Evolutionary conservation across 2,113 vertebrate species (phyloP), one percentile per base, ranked within the genome.

Genomic region (Microtus ochrogaster): DNA sequence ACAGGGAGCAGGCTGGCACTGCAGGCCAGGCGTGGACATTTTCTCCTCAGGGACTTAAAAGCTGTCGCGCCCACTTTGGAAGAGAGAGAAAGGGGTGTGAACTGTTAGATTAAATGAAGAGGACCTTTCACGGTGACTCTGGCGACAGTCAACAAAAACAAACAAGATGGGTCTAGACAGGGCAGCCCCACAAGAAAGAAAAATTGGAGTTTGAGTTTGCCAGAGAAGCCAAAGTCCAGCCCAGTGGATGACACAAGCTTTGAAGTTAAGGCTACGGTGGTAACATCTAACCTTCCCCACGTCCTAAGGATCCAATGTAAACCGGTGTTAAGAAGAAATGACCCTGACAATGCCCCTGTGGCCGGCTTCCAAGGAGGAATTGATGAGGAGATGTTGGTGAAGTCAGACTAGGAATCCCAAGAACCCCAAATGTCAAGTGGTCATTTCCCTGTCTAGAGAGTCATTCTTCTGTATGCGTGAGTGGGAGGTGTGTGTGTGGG

Each of bases 271-370:
- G 11, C 21, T 44, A 5, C 13, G 24, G 8, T 55, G 24, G 8
- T 55, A 52, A 7, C 9, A 12, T 8, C 47, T 21, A 73, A 72
- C 44, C 10, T 19, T 16, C 9, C 2, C 19, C 1, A 5, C 5
- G 1, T n/a, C 63, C 39, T 52, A 22, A 30, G 3, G n/a, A 19
- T n/a, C 76, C 26, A 44, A 10, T 13, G 0, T 5, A 1, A 49
- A 44, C 17, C 33, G 12, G 1, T 6, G 9, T 0, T 33, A 72
- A 85, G 76, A 30, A 93, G 17, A 85, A 47, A 36, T 30, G 28
- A 24, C 7, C 36, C 65, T 79, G 70, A 39, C 24, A 28, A 11
- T 14, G 28, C 4, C 16, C 14, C 1, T 2, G 4, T 9, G 36
- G 68, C 36, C 26, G 17, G 8, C 33, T 3, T 36, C 33, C 58